phyloP scores from a whole-genome alignment of 2,888 invertebrate genomes.

The Xestia ashworthii region DNA sequence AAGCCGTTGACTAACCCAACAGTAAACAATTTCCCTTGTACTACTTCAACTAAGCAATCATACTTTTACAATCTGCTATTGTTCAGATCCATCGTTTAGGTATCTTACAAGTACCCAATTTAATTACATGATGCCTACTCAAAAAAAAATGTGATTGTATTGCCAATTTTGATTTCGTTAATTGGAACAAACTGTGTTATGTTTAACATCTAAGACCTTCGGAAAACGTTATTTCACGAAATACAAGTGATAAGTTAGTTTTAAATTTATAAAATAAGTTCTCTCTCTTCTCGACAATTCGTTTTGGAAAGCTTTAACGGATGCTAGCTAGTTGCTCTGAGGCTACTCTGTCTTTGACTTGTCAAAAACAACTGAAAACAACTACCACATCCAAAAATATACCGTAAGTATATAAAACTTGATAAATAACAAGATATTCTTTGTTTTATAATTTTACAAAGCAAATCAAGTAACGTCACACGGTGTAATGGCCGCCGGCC shows the following conservation, averaged over 20 bases:
- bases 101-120: neutral
- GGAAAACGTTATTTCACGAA: neutral
- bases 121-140: neutral
- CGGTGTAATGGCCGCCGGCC: constrained; percentile 49
- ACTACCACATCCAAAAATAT: neutral
- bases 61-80: neutral
- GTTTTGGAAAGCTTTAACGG: neutral
- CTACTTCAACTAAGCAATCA: neutral
- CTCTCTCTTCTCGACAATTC: neutral
- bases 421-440: neutral
- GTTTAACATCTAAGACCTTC: no score
- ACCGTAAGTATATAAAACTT: neutral
- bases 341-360: neutral
- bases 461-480: constrained; percentile 65
- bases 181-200: neutral
- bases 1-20: neutral
- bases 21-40: neutral
- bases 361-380: neutral
- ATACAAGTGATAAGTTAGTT: neutral
- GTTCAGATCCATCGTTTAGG: neutral
- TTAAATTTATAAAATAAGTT: no score
- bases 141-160: neutral
- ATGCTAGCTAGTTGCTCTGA: neutral
- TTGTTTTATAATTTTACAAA: constrained; percentile 40
- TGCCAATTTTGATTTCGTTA: neutral